Evolutionary conservation across 2,113 vertebrate genomes (phyloP).

Genomic region (Emydocephalus ijimae): DNA sequence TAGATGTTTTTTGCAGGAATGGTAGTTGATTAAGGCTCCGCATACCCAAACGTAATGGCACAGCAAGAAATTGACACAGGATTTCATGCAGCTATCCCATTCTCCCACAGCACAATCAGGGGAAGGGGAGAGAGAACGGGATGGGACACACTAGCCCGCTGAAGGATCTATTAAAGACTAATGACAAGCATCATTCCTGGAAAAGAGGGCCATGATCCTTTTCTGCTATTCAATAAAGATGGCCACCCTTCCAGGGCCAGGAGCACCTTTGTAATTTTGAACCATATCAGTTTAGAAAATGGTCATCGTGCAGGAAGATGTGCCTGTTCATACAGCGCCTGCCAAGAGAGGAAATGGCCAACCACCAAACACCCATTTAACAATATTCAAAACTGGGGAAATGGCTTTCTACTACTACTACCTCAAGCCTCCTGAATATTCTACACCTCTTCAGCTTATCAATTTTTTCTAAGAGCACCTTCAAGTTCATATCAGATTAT

Average conservation of each 20-base stretch:
- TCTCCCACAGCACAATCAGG: neutral
- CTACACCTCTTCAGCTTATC: neutral
- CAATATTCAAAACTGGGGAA: neutral
- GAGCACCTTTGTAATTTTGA: neutral
- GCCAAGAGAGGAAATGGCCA: neutral
- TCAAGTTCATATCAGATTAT: neutral
- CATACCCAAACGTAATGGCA: neutral
- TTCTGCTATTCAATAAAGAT: neutral
- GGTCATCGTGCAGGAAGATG: neutral
- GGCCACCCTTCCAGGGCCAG: neutral
- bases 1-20: neutral
- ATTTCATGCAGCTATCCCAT: neutral
- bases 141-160: neutral
- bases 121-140: rapidly evolving
- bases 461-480: neutral
- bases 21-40: neutral
- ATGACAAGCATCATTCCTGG: neutral
- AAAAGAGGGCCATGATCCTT: neutral
- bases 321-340: neutral
- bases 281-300: neutral
- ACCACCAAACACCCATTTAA: neutral
- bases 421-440: neutral
- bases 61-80: neutral
- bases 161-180: neutral
- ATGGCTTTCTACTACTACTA: neutral